These are phyloP conservation scores for Scomber scombrus DNA, from an alignment of 2,113 vertebrate genomes.

Conservation along the genomic window DNA sequence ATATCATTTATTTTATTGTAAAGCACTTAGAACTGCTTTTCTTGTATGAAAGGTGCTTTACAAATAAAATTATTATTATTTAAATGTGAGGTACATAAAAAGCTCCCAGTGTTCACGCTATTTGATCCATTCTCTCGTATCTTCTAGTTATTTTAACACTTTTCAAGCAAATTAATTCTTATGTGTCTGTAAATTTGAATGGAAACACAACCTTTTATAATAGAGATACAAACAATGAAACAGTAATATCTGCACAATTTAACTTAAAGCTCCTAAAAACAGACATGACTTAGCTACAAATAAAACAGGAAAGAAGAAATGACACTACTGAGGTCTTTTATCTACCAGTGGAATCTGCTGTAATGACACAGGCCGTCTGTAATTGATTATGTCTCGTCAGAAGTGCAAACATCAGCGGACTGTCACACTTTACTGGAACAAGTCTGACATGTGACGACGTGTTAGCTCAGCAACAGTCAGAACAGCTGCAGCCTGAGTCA, in stretches of 20 bases:
- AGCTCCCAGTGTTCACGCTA: too few relatives aligned
- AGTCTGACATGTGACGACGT: conserved; percentile 39
- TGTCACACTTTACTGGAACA: conserved; percentile 41
- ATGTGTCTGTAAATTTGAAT: too few relatives aligned
- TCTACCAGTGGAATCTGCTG: background rate
- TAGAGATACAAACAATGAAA: too few relatives aligned
- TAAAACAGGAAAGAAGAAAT: background rate
- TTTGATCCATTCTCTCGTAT: too few relatives aligned
- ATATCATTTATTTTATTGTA: too few relatives aligned
- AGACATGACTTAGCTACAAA: background rate
- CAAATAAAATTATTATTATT: too few relatives aligned
- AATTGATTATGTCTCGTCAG: conserved; percentile 23
- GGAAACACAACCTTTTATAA: too few relatives aligned
- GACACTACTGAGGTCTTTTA: background rate
- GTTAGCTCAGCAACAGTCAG: background rate
- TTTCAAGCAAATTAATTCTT: too few relatives aligned
- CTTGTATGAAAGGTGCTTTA: too few relatives aligned
- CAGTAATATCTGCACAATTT: too few relatives aligned
- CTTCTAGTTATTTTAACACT: too few relatives aligned
- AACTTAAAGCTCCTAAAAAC: background rate
- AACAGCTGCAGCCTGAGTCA: conserved; percentile 15
- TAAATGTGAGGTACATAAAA: background rate
- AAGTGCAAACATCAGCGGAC: conserved; percentile 1
- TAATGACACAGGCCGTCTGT: background rate
- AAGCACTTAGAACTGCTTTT: too few relatives aligned